Evolutionary conservation across 2,797 vertebrate genomes (phyloP).

Genomic region (Tauraco hartlaubi): DNA sequence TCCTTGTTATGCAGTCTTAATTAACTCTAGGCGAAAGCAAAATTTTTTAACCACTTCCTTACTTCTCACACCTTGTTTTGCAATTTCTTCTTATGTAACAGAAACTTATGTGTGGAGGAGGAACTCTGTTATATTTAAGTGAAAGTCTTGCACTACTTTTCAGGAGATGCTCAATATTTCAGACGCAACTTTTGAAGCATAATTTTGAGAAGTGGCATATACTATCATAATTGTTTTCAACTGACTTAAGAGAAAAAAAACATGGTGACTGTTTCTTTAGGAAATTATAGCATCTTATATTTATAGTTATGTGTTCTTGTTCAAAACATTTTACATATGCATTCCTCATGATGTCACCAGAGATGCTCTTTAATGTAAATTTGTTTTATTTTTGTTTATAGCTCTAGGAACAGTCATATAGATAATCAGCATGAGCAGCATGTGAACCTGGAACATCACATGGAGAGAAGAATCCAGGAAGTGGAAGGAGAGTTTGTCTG

Average conservation of each 20-base stretch:
- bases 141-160: background rate
- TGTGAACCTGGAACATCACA: conserved; percentile 74
- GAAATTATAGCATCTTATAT: background rate
- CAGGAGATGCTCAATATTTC: background rate
- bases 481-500: conserved; percentile 79
- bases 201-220: background rate
- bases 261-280: background rate
- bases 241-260: background rate
- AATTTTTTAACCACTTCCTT: too few species aligned
- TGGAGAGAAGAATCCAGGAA: conserved; percentile 79
- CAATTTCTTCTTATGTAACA: background rate
- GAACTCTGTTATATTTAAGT: background rate
- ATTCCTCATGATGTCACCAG: background rate
- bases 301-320: background rate
- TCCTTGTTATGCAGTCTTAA: too few species aligned
- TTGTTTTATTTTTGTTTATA: conserved; percentile 34
- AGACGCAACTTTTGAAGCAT: background rate
- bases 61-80: background rate
- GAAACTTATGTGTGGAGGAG: background rate
- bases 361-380: background rate
- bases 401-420: conserved; percentile 72
- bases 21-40: too few species aligned
- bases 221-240: background rate
- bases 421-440: conserved; percentile 77
- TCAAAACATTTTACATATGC: background rate